Base-by-base conservation (phyloP, 1,140 invertebrate genomes). In the Brachionus angularis region DNA sequence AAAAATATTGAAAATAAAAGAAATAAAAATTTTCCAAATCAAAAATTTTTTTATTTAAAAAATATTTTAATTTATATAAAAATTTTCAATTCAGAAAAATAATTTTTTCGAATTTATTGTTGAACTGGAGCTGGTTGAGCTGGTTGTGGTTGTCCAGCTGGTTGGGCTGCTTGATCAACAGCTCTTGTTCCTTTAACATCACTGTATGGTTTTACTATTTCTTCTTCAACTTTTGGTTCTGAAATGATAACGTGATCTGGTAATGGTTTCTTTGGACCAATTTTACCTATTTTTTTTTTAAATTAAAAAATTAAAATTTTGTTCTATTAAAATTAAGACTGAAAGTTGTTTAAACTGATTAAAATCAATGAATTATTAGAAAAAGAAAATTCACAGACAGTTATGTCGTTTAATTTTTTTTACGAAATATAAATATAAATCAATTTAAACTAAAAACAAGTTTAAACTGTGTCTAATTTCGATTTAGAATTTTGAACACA, bases 211-310 rank as follows among this genome's bases (percentile, higher is more conserved):
- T 76, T 74, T 36, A 76, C 73, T 14, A 78, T 78, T 7, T 73
- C 36, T 1, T 71, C 71, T 72, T 86, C 85, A 18, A 86, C 85
- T 83, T 97, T 96, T 46, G 93, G 93, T 83, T 96, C 92, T 31
- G 91, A 88, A 75, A 98, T 93, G 75, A 87, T 88, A 73, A 98
- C 92, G 82, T 96, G 89, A 83, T 99, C 96, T 64, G 96, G 96
- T 72, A 98, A 86, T 44, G 94, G 93, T 77, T 89, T 89, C 84
- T 96, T 96, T 31, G 96, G 96, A 73, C 96, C 96, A 76, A 87
- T 91, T 85, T 98, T 97, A 46, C 67, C 67, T 67, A 12, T 52
- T 5, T 10, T 3, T 18, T 3, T 5, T 5, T 31, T 23, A 47
- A 5, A 31, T 29, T 47, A 47, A 1, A 36, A 29, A 67, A 47